phyloP scores from a whole-genome alignment of 2,888 invertebrate genomes.

The Dastarcus helophoroides region DNA sequence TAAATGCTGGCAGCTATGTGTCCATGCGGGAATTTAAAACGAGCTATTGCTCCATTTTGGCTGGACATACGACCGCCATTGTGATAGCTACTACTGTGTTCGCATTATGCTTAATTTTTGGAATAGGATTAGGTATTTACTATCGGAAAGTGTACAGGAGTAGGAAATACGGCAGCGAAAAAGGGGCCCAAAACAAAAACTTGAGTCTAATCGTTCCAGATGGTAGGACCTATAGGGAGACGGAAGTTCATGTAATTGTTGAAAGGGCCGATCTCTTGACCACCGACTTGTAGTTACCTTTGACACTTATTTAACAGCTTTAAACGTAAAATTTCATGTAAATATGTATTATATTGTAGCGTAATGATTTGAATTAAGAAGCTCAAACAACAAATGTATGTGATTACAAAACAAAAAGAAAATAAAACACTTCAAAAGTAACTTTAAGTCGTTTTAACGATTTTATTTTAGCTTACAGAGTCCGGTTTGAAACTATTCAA shows the following conservation, averaged over 20 bases:
- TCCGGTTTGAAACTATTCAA: too few relatives aligned
- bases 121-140: constrained; percentile 31
- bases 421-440: too few relatives aligned
- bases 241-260: constrained; percentile 75
- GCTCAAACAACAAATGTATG: too few relatives aligned
- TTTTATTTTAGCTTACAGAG: too few relatives aligned
- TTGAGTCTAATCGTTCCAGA: constrained; percentile 68
- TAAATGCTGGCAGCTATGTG: constrained; percentile 20
- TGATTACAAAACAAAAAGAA: too few relatives aligned
- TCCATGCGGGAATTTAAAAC: constrained; percentile 26
- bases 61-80: constrained; percentile 30
- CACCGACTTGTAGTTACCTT: constrained; percentile 52
- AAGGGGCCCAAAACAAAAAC: constrained; percentile 44
- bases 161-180: constrained; percentile 34
- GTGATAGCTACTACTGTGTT: constrained; percentile 36
- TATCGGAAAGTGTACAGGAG: constrained; percentile 33
- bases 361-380: too few relatives aligned
- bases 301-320: constrained; percentile 1
- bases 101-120: constrained; percentile 37
- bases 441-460: too few relatives aligned
- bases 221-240: constrained; percentile 71
- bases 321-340: too few relatives aligned
- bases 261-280: constrained; percentile 74
- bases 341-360: too few relatives aligned
- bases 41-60: constrained; percentile 27